Percentiles rank a stretch among this genome's conserved stretches.
Conservation (phyloP, 2,797 vertebrate species). For the Hydrolagus colliei region DNA sequence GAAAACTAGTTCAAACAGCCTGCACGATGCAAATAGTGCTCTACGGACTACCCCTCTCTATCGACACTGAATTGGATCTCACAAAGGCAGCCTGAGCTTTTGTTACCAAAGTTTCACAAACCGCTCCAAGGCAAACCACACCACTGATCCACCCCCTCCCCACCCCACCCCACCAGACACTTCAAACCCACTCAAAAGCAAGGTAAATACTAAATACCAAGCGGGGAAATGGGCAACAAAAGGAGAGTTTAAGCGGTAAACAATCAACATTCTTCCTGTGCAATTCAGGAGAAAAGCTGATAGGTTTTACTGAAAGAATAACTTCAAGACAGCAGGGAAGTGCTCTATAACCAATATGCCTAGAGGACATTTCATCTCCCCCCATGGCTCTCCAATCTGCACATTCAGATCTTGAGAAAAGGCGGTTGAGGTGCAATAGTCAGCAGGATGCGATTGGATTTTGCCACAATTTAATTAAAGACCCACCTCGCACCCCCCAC, state of each 20-base stretch:
- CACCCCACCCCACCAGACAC: background rate
- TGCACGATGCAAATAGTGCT: background rate
- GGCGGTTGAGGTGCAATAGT: background rate
- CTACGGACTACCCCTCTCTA: background rate
- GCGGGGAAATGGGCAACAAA: conserved; percentile 21
- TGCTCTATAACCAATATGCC: background rate
- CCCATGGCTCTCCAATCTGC: background rate
- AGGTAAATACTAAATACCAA: conserved; percentile 23
- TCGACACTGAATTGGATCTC: background rate
- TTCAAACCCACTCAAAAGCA: background rate
- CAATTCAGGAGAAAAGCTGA: conserved; percentile 4
- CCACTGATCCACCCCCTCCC: background rate
- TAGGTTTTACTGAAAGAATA: background rate
- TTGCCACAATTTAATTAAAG: conserved; percentile 24
- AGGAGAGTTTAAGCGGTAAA: background rate
- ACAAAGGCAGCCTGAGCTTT: background rate
- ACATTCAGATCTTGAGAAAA: background rate
- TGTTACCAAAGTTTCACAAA: background rate
- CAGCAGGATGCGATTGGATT: conserved; percentile 2
- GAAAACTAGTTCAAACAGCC: background rate
- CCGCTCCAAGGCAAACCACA: background rate
- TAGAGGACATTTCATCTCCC: conserved; percentile 7
- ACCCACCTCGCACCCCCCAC: too few species aligned
- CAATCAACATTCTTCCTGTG: background rate
- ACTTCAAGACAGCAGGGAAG: conserved; percentile 9